A percentile compares a stretch with the other conserved stretches of the same genome.
Conservation (phyloP, 1,140 invertebrate species). For the Microplitis mediator region DNA sequence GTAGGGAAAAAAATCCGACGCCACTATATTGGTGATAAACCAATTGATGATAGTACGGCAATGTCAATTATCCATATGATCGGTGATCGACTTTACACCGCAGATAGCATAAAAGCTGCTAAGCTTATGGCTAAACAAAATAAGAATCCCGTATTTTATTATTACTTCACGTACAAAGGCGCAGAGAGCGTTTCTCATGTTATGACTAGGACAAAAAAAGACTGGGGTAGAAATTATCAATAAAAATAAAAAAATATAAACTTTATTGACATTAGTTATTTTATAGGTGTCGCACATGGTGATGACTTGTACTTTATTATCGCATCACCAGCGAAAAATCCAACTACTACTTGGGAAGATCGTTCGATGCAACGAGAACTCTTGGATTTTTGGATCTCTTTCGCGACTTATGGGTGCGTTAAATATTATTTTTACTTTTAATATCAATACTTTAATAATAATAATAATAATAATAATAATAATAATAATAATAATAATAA, state of each 20-base stretch:
- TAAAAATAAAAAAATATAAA: background rate
- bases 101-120: conserved; percentile 64
- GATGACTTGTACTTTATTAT: conserved; percentile 64
- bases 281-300: conserved; percentile 66
- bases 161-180: conserved; percentile 65
- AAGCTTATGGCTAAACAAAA: conserved; percentile 63
- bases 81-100: conserved; percentile 66
- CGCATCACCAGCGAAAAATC: conserved; percentile 43
- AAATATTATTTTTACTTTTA: conserved; percentile 36
- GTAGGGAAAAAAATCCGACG: conserved; percentile 64
- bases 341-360: conserved; percentile 43
- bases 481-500: too few species aligned
- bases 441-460: too few species aligned
- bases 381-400: conserved; percentile 64
- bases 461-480: too few species aligned
- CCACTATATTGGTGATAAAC: conserved; percentile 64
- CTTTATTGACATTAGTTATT: background rate
- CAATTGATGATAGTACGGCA: conserved; percentile 47
- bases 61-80: conserved; percentile 58
- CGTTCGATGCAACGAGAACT: conserved; percentile 64
- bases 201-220: conserved; percentile 54
- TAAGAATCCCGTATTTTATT: conserved; percentile 66
- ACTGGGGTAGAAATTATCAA: conserved; percentile 64
- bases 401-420: conserved; percentile 64
- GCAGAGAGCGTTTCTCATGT: conserved; percentile 62